These are phyloP conservation scores for Drosophila prosaltans DNA, from an alignment of 1,140 invertebrate species.

Conservation along the genomic window DNA sequence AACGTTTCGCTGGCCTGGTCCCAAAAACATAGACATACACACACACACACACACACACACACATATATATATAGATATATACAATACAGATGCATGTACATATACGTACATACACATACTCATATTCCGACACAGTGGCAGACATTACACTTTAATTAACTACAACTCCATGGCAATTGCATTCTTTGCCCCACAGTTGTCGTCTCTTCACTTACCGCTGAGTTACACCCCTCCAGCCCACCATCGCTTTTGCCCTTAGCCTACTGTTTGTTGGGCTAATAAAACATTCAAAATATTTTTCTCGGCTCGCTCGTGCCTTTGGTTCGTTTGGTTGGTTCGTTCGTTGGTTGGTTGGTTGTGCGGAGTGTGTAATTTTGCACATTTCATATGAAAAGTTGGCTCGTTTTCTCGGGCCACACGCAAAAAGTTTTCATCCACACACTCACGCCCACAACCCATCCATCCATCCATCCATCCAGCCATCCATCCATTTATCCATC, in stretches of 20 bases:
- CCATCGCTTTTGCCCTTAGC: not conserved
- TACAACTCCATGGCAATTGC: constrained; percentile 54
- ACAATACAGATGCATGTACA: too few relatives aligned
- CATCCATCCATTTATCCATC: not conserved
- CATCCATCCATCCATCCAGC: not conserved
- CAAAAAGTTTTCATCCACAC: constrained; percentile 35
- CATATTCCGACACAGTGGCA: constrained; percentile 12
- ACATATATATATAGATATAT: not conserved
- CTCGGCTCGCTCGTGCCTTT: constrained; percentile 60
- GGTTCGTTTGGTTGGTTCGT: constrained; percentile 18
- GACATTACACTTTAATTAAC: constrained; percentile 69
- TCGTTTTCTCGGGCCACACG: constrained; percentile 34
- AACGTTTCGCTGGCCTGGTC: constrained; percentile 33
- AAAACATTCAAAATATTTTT: constrained; percentile 71
- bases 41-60: not conserved
- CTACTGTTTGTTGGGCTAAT: constrained; percentile 40
- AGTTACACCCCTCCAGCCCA: too few relatives aligned
- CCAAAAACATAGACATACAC: constrained; percentile 5
- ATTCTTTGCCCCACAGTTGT: constrained; percentile 17
- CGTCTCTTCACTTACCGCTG: not conserved
- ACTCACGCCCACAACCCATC: not conserved
- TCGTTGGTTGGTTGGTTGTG: not conserved
- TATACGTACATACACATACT: not conserved
- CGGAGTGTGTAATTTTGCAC: constrained; percentile 62
- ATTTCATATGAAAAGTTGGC: constrained; percentile 67